Percentiles rank a stretch among this genome's conserved stretches.
Conservation (phyloP, 2,888 invertebrate genomes). For the Hipparchia sbordonii region DNA sequence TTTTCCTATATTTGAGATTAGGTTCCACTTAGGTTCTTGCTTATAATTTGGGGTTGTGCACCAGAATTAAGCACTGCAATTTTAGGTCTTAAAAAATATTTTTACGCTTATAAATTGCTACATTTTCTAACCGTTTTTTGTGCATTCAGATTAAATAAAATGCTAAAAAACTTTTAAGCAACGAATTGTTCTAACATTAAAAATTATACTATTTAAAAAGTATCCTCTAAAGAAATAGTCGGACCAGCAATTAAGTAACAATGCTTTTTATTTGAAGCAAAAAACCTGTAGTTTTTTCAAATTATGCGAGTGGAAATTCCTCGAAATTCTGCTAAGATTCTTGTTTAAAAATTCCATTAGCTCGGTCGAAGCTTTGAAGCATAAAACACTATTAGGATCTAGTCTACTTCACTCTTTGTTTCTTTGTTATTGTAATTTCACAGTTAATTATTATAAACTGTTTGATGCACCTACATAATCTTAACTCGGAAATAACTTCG, state of each 20-base stretch:
- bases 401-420: background rate
- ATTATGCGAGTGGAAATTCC: conserved; percentile 25
- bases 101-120: too few relatives aligned
- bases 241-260: conserved; percentile 27
- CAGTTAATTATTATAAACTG: background rate
- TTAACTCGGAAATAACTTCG: too few relatives aligned
- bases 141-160: background rate
- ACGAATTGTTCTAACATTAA: conserved; percentile 15
- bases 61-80: too few relatives aligned
- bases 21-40: too few relatives aligned
- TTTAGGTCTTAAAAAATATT: too few relatives aligned
- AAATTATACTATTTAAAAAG: conserved; percentile 23
- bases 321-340: conserved; percentile 21
- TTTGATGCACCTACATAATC: too few relatives aligned
- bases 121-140: background rate
- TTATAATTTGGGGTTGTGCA: too few relatives aligned
- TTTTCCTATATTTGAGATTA: background rate
- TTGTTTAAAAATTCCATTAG: conserved; percentile 28
- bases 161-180: conserved; percentile 5
- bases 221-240: conserved; percentile 21
- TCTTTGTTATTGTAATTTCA: background rate
- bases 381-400: conserved; percentile 5
- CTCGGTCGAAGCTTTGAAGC: conserved; percentile 5
- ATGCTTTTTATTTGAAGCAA: conserved; percentile 24
- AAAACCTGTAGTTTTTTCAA: conserved; percentile 26